Percentiles rank a stretch among this genome's conserved stretches.
These are phyloP conservation scores for Lacanobia wlatinum DNA, from an alignment of 2,888 invertebrate genomes.

Conservation along the genomic window DNA sequence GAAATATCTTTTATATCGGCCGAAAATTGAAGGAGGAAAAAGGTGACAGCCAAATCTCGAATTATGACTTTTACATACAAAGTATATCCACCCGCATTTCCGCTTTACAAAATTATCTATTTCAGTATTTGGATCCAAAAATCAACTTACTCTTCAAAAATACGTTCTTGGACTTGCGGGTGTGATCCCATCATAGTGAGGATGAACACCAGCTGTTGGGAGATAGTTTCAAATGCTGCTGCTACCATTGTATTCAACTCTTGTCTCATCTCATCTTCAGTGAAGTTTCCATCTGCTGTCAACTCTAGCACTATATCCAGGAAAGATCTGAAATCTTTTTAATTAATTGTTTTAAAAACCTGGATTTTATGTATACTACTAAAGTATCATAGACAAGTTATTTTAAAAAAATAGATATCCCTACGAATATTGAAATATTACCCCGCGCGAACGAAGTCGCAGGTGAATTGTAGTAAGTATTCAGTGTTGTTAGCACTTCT, in stretches of 20 bases:
- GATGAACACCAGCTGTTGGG: slow-evolving; percentile 31
- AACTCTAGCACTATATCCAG: slow-evolving; percentile 19
- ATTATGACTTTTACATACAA: no score
- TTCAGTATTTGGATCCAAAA: background rate
- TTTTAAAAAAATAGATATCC: no score
- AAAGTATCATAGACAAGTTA: no score
- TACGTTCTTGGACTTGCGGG: slow-evolving; percentile 25
- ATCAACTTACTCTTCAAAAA: slow-evolving; percentile 34
- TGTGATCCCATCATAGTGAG: slow-evolving; percentile 31
- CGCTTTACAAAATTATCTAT: no score
- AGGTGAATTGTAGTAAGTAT: background rate
- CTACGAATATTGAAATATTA: no score
- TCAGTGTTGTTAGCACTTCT: no score
- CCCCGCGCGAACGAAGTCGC: no score
- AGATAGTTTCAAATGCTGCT: slow-evolving; percentile 32
- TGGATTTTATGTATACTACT: background rate
- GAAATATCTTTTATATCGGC: no score
- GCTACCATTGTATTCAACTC: slow-evolving; percentile 32
- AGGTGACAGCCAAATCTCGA: no score
- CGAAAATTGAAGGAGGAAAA: no score
- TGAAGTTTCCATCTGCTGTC: slow-evolving; percentile 17
- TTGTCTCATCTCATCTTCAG: slow-evolving; percentile 14
- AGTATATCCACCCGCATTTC: no score
- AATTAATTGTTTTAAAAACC: background rate
- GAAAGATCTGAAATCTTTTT: slow-evolving; percentile 20